Evolutionary conservation across 1,140 invertebrate species (phyloP), one percentile per base, ranked within the genome.

Genomic region (Drosophila virilis): DNA sequence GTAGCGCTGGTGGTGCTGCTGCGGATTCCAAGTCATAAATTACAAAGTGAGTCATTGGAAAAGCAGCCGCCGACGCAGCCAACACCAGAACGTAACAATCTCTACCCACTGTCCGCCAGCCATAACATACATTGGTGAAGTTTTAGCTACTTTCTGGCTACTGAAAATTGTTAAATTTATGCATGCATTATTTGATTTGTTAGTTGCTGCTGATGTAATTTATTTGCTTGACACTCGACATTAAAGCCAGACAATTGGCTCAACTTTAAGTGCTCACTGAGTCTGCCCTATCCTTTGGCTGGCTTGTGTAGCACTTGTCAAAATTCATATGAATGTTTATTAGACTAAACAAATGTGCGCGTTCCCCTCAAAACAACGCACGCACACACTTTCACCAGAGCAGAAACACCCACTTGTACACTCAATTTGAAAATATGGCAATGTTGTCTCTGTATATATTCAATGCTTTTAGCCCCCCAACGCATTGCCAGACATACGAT

Each of bases 341-440:
- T 88, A 88, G 78, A 88, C 80, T 70, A 89, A 83, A 74, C 84
- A 83, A 83, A 22, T 88, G 69, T 77, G 65, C 37, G 42, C 37
- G 46, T 51, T 45, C 66, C 62, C 61, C 22, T 4, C 2, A 28
- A 28, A 28, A 28, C 22, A 28, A 5, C 22, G 22, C 22, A 32
- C n/a, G 1, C 9, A 8, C 55, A 61, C 38, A 50, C 57, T 51
- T 43, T 66, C 28, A 38, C n/a, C 10, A 15, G 17, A 32, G 48
- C 43, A 45, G 33, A 65, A 13, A 50, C 62, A 72, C 51, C 35
- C 60, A 82, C 75, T 88, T 77, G 68, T 77, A 71, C 70, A 88
- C 77, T 75, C 84, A 80, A 88, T 88, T 88, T 88, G 84, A 89
- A 88, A 88, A 88, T 88, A 88, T 88, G 77, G 84, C 84, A 88